phyloP scores from a whole-genome alignment of 2,888 invertebrate genomes.

The Perithous albicinctus region DNA sequence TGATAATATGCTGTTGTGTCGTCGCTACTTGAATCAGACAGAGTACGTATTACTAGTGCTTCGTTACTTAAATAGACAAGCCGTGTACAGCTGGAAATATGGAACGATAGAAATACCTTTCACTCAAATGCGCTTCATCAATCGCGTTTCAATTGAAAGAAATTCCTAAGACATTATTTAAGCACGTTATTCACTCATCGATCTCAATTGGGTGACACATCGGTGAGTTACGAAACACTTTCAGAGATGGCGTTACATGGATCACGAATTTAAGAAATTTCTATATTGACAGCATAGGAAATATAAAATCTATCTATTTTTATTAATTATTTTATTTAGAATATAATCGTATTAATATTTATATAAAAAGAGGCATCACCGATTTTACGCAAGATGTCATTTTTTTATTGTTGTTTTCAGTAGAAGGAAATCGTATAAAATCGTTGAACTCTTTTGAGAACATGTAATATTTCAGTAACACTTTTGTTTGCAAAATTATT shows the following conservation, averaged over 20 bases:
- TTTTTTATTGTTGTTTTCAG: no score
- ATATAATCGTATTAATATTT: not conserved
- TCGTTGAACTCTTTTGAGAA: no score
- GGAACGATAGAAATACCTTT: conserved; percentile 30
- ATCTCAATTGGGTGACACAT: not conserved
- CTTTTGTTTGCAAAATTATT: no score
- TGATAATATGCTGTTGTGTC: conserved; percentile 38
- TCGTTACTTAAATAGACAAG: conserved; percentile 49
- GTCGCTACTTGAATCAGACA: conserved; percentile 34
- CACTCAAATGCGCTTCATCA: conserved; percentile 17
- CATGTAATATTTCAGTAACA: no score
- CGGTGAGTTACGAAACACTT: not conserved
- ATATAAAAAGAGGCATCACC: no score
- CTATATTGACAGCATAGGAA: not conserved
- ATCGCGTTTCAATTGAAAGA: conserved; percentile 29
- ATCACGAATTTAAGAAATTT: not conserved
- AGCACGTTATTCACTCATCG: not conserved
- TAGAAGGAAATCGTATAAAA: no score
- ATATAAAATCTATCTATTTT: not conserved
- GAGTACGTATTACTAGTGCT: conserved; percentile 52
- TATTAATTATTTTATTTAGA: not conserved
- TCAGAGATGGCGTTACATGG: not conserved
- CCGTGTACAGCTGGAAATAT: conserved; percentile 26
- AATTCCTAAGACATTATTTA: not conserved
- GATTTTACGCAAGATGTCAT: no score